phyloP scores from a whole-genome alignment of 2,888 invertebrate species.

The Allygus modestus region DNA sequence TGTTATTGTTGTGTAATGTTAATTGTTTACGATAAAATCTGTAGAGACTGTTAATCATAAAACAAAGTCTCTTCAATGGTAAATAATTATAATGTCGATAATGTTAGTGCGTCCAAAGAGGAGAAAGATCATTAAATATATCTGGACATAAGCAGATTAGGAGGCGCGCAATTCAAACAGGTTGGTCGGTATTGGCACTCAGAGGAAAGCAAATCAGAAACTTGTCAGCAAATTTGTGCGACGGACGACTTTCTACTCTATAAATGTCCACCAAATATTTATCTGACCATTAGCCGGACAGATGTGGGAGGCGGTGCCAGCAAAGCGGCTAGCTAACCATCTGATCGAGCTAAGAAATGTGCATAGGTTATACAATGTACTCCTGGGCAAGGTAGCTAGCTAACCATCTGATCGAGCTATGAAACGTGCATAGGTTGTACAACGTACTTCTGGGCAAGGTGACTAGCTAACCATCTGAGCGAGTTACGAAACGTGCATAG shows the following conservation, averaged over 20 bases:
- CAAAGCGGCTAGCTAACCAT: not conserved
- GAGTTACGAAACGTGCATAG: too few species aligned
- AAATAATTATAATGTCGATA: not conserved
- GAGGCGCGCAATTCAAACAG: slow-evolving; percentile 8
- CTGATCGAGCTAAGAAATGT: too few species aligned
- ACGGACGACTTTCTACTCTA: slow-evolving; percentile 52
- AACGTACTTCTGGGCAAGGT: too few species aligned
- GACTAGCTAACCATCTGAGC: too few species aligned
- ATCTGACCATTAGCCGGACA: slow-evolving; percentile 28
- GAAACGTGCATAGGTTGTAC: too few species aligned
- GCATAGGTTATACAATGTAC: not conserved
- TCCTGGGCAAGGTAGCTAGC: too few species aligned
- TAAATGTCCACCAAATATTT: slow-evolving; percentile 55
- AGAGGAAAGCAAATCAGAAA: slow-evolving; percentile 50
- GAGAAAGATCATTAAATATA: not conserved
- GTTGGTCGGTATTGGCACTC: slow-evolving; percentile 14
- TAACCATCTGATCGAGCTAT: too few species aligned
- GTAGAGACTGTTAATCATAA: too few species aligned
- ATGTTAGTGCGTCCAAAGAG: not conserved
- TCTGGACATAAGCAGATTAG: slow-evolving; percentile 34
- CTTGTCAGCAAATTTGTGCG: slow-evolving; percentile 59
- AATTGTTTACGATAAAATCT: too few species aligned
- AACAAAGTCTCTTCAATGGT: too few species aligned
- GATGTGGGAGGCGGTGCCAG: slow-evolving; percentile 44
- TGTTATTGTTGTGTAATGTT: too few species aligned